Base-by-base conservation (phyloP, 2,797 vertebrate species). In the Oophaga sylvatica region DNA sequence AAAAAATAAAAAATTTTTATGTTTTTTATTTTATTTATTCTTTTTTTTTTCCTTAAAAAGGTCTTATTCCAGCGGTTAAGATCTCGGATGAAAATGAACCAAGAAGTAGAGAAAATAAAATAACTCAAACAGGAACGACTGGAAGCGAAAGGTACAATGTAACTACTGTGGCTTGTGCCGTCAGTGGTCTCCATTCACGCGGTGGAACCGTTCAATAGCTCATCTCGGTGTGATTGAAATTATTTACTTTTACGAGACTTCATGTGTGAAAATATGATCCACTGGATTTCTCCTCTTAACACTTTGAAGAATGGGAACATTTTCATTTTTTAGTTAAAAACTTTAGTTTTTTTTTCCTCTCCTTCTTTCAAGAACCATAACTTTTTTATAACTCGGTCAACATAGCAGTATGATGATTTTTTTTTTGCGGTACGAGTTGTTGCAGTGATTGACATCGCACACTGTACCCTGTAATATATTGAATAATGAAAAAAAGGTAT, bases 181-280 rank as follows among this genome's bases (percentile, higher is more conserved):
- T 8, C 29, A 22, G 80, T 62, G n/a, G 77, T 78, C 20, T 41
- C 29, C 2, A 7, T 16, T 53, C 48, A 68, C n/a, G 19, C 63
- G 31, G n/a, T 76, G 63, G 73, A 73, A 57, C 12, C 63, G 73
- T 70, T 87, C 62, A 83, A 83, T 68, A 71, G 57, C 41, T 7
- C 35, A 41, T 67, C 87, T 76, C 77, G 41, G 83, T 29, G 78
- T 19, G 82, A 71, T n/a, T 19, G 8, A 80, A 85, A 85, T 85
- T 67, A 85, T 56, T 57, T 26, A 31, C 78, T 76, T 85, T 88
- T 85, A 84, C 75, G 53, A 75, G 41, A 65, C 62, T 15, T 35
- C 75, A 41, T 29, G 16, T 11, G 67, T 68, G 81, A 78, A 78
- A 78, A 83, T 83, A 29, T 31, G 13, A 48, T 67, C 63, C 53